These are phyloP conservation scores for Syrista parreyssii DNA, from an alignment of 2,888 invertebrate genomes.

Conservation along the genomic window DNA sequence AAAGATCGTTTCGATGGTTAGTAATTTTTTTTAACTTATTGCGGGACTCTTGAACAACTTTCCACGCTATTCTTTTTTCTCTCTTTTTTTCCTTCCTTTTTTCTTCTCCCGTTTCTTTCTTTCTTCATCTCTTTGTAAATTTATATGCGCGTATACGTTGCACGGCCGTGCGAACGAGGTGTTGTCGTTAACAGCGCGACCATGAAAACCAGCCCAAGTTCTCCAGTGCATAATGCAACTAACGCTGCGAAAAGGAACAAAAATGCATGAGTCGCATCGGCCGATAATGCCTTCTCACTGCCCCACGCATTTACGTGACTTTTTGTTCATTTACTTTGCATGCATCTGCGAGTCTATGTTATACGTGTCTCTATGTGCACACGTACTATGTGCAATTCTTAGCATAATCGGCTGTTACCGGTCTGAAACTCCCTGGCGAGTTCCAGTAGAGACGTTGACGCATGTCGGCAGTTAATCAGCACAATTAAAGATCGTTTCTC, in stretches of 20 bases:
- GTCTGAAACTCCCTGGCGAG: neutral
- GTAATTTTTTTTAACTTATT: neutral
- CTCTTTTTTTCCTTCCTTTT: constrained; percentile 3
- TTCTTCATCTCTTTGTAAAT: constrained; percentile 30
- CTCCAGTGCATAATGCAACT: neutral
- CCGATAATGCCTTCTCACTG: neutral
- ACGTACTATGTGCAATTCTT: neutral
- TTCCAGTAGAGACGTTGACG: neutral
- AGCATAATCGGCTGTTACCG: neutral
- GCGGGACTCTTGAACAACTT: neutral
- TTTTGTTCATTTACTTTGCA: neutral
- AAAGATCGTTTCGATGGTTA: neutral
- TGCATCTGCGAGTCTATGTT: neutral
- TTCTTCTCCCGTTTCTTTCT: constrained; percentile 17
- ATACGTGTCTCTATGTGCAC: neutral
- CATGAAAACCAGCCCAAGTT: neutral
- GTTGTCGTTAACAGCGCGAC: constrained; percentile 28
- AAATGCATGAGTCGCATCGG: neutral
- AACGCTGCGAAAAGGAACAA: neutral
- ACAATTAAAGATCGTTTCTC: constrained; percentile 3
- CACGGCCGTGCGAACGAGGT: constrained; percentile 40
- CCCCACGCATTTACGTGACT: neutral
- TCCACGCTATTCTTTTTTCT: constrained; percentile 9
- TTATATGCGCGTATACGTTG: constrained; percentile 21
- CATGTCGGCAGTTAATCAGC: constrained; percentile 5